phyloP scores from a whole-genome alignment of 2,113 vertebrate species.

The Nothobranchius kuhntae region DNA sequence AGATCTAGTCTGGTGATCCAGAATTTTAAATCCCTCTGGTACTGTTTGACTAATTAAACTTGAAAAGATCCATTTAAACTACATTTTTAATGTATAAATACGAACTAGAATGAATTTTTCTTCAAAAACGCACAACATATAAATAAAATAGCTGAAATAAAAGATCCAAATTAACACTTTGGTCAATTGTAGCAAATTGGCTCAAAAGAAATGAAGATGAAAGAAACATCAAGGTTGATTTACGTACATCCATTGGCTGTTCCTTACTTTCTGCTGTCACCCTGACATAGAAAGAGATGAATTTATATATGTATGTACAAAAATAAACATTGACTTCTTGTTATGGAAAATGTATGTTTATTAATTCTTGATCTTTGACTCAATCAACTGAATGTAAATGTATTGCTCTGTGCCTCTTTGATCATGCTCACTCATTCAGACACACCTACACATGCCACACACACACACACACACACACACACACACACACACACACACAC shows the following conservation, averaged over 20 bases:
- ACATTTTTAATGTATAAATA: slow-evolving; percentile 24
- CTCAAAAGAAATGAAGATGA: not conserved
- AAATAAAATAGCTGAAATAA: no score
- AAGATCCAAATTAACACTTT: not conserved
- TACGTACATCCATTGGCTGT: not conserved
- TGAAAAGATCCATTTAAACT: slow-evolving; percentile 54
- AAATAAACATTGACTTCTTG: no score
- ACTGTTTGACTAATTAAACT: slow-evolving; percentile 51
- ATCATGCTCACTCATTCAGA: no score
- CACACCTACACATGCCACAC: no score
- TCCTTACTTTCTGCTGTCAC: not conserved
- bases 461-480: no score
- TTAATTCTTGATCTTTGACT: no score
- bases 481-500: no score
- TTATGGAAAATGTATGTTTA: no score
- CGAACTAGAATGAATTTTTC: not conserved
- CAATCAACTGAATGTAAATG: no score
- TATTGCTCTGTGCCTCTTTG: no score
- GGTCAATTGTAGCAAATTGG: not conserved
- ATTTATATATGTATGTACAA: no score
- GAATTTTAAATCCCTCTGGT: not conserved
- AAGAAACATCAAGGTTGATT: not conserved
- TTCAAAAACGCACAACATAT: not conserved
- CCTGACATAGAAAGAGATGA: not conserved
- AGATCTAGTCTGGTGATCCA: no score